Percentiles rank a stretch among this genome's conserved stretches.
These are phyloP conservation scores for Rhinolophus sinicus DNA, from an alignment of 2,113 vertebrate genomes.

Conservation along the genomic window DNA sequence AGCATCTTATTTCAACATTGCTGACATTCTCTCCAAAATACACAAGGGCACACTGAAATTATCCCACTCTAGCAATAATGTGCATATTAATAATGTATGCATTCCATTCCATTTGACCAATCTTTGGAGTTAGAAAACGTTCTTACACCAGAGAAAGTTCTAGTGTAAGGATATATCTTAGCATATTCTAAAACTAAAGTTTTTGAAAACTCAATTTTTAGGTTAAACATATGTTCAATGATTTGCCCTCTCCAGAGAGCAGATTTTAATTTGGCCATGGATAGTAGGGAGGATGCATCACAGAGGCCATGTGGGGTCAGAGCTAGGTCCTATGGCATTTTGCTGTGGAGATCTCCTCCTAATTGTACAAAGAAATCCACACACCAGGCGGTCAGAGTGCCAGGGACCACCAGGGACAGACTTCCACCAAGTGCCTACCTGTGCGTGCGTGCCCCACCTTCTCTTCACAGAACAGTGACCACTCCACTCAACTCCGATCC, in stretches of 20 bases:
- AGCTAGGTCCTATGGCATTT: slow-evolving; percentile 80
- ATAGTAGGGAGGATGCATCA: slow-evolving; percentile 57
- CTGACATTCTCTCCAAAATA: slow-evolving; percentile 79
- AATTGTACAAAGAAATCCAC: slow-evolving; percentile 84
- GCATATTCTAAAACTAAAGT: slow-evolving; percentile 82
- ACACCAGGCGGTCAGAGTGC: slow-evolving; percentile 78
- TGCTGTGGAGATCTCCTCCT: slow-evolving; percentile 76
- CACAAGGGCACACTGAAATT: slow-evolving; percentile 80
- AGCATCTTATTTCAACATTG: slow-evolving; percentile 80
- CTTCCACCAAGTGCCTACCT: slow-evolving; percentile 82
- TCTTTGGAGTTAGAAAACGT: slow-evolving; percentile 71
- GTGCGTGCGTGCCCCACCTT: slow-evolving; percentile 72
- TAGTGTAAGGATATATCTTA: slow-evolving; percentile 81
- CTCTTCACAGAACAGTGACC: background rate
- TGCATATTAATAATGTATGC: slow-evolving; percentile 59
- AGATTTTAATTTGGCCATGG: slow-evolving; percentile 79
- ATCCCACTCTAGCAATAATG: slow-evolving; percentile 74
- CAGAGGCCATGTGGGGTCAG: slow-evolving; percentile 76
- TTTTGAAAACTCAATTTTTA: slow-evolving; percentile 84
- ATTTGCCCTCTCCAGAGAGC: slow-evolving; percentile 84
- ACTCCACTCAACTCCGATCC: too few species aligned
- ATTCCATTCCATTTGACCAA: slow-evolving; percentile 80
- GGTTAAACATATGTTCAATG: slow-evolving; percentile 83
- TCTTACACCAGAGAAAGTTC: slow-evolving; percentile 73
- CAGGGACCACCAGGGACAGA: slow-evolving; percentile 78